A percentile compares a stretch with the other conserved stretches of the same genome.
Evolutionary conservation across 30 jellyfish, hydroid and myxozoan species (phyloP).

Genomic region (Mastigias papua): DNA sequence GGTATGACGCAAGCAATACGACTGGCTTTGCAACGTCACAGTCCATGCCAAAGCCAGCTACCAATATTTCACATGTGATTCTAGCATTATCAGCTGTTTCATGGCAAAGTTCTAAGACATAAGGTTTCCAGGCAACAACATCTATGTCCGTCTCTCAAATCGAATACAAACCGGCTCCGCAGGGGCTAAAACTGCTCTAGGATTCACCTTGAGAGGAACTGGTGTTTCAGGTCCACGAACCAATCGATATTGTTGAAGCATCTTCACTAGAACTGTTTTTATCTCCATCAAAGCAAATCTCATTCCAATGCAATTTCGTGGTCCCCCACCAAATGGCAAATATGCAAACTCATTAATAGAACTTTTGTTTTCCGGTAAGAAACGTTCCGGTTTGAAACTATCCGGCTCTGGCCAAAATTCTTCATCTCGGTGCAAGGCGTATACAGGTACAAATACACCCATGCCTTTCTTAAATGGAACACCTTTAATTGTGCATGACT

Average conservation of each 20-base stretch:
- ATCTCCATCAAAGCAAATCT: constrained; percentile 75
- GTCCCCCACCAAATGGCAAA: constrained; percentile 80
- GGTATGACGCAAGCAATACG: too few relatives aligned
- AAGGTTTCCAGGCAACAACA: background rate
- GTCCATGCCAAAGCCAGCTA: too few relatives aligned
- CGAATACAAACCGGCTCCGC: constrained; percentile 59
- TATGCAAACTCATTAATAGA: constrained; percentile 64
- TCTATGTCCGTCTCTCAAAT: constrained; percentile 19
- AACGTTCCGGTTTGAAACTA: constrained; percentile 69
- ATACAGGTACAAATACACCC: constrained; percentile 60
- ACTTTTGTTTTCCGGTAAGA: constrained; percentile 63
- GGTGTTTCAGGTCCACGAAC: constrained; percentile 62
- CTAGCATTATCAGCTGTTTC: too few relatives aligned
- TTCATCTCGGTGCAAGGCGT: constrained; percentile 70
- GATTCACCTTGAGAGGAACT: constrained; percentile 34
- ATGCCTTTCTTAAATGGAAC: constrained; percentile 50
- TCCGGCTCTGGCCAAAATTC: constrained; percentile 73
- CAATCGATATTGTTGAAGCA: constrained; percentile 69
- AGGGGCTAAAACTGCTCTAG: constrained; percentile 53
- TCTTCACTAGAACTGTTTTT: constrained; percentile 34
- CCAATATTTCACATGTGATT: too few relatives aligned
- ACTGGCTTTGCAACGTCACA: too few relatives aligned
- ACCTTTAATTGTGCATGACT: constrained; percentile 51
- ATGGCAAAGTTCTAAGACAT: too few relatives aligned
- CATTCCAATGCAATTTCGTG: constrained; percentile 72